Evolutionary conservation across 2,113 vertebrate genomes (phyloP), one percentile per base, ranked within the genome.

Genomic region (Gasterosteus aculeatus): DNA sequence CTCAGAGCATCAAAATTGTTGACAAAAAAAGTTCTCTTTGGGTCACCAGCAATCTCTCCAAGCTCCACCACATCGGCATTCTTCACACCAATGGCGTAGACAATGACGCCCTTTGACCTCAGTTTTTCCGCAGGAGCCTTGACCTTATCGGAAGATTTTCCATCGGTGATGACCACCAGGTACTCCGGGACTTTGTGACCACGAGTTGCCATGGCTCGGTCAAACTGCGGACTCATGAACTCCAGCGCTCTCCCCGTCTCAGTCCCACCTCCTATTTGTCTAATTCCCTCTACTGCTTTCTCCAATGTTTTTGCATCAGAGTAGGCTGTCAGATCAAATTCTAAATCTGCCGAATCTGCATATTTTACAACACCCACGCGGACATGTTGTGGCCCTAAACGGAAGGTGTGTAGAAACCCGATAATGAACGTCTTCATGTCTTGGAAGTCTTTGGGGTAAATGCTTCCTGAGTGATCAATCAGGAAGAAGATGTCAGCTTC

Each of bases 401-500:
- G 92, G 72, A 96, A 96, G 59, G 86, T 83, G 0, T 75, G 47
- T 15, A 95, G 71, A 68, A 95, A 88, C 66, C 94, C 93, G 1
- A 78, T 87, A 80, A 96, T 94, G 84, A 97, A 97, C 9, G 44
- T 85, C 87, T 96, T 96, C 91, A 96, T 95, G 63, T 96, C 95
- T 0, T 77, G 0, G 59, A 97, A 97, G 81, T 95, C 90, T 0
- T 69, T 0, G 0, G 82, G 80, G 0, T 35, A 0, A 77, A 96
- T 96, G 75, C 95, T 96, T 38, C 89, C 91, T 1, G 96, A 97
- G 0, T 95, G 92, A 86, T 96, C 96, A 2, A 97, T 89, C 10
- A 97, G 87, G 85, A 97, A 98, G 91, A 94, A 97, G 63, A 96
- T 95, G 41, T 96, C 97, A 0, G 95, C 95, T 90, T 96, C 94